Evolutionary conservation across 2,113 vertebrate species (phyloP).

Genomic region (Burhinus oedicnemus): DNA sequence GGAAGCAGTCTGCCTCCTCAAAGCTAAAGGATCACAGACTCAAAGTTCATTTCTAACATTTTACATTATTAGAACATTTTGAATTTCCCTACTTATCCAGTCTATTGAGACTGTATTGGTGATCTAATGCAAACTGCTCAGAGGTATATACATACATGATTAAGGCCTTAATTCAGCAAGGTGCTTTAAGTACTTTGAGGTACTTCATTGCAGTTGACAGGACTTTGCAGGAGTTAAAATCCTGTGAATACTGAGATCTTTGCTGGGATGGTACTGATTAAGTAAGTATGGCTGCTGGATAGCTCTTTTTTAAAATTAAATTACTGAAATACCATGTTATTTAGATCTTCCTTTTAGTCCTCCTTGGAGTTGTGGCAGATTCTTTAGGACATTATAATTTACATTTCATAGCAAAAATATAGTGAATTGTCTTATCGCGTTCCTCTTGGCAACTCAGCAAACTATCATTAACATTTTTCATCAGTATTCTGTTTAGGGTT

Average conservation of each 20-base stretch:
- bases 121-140: conserved; percentile 20
- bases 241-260: neutral
- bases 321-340: neutral
- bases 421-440: conserved; percentile 56
- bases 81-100: conserved; percentile 32
- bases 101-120: conserved; percentile 27
- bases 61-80: neutral
- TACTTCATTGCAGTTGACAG: neutral
- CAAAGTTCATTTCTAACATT: neutral
- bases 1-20: neutral
- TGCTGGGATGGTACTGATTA: neutral
- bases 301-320: conserved; percentile 3
- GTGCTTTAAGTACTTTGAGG: neutral
- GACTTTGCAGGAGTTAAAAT: neutral
- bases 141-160: neutral
- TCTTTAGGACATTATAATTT: conserved; percentile 49
- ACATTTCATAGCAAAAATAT: conserved; percentile 55
- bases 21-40: neutral
- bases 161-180: neutral
- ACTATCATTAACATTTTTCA: conserved; percentile 71
- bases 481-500: conserved; percentile 72
- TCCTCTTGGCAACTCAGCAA: conserved; percentile 64
- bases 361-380: conserved; percentile 28
- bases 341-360: conserved; percentile 36
- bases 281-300: neutral